A percentile compares a stretch with the other conserved stretches of the same genome.
Evolutionary conservation across 2,888 invertebrate genomes (phyloP).

Genomic region (Gerris lacustris): DNA sequence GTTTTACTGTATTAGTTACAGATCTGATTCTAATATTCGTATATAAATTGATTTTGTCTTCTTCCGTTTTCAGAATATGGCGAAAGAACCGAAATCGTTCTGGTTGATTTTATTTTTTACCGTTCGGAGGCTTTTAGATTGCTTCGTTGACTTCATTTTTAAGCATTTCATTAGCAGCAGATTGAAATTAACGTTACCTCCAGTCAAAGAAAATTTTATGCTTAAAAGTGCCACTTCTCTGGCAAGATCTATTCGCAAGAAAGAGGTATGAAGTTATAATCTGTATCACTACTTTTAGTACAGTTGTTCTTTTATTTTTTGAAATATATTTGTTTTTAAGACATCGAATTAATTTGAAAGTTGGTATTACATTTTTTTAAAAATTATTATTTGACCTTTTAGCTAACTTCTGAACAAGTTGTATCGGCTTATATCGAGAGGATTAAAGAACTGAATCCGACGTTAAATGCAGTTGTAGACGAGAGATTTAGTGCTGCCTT

Average conservation of each 20-base stretch:
- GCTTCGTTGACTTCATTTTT: conserved; percentile 28
- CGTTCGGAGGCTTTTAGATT: conserved; percentile 25
- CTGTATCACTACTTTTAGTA: background rate
- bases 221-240: conserved; percentile 53
- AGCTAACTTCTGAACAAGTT: conserved; percentile 54
- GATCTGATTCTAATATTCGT: too few relatives aligned
- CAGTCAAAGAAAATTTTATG: conserved; percentile 38
- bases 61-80: background rate
- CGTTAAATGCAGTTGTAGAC: conserved; percentile 73
- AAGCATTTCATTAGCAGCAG: conserved; percentile 22
- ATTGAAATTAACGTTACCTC: conserved; percentile 33
- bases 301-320: background rate
- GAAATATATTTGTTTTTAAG: background rate
- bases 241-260: conserved; percentile 38
- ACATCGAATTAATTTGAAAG: background rate
- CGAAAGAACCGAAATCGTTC: conserved; percentile 1
- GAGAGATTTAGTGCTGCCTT: conserved; percentile 66
- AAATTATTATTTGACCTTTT: conserved; percentile 23
- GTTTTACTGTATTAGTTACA: too few relatives aligned
- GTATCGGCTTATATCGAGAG: conserved; percentile 63
- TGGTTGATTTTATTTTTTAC: conserved; percentile 19
- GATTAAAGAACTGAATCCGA: conserved; percentile 59
- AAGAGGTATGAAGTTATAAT: conserved; percentile 13
- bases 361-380: background rate
- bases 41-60: too few relatives aligned